Evolutionary conservation across 1,140 invertebrate species (phyloP).

Genomic region (Arion vulgaris): DNA sequence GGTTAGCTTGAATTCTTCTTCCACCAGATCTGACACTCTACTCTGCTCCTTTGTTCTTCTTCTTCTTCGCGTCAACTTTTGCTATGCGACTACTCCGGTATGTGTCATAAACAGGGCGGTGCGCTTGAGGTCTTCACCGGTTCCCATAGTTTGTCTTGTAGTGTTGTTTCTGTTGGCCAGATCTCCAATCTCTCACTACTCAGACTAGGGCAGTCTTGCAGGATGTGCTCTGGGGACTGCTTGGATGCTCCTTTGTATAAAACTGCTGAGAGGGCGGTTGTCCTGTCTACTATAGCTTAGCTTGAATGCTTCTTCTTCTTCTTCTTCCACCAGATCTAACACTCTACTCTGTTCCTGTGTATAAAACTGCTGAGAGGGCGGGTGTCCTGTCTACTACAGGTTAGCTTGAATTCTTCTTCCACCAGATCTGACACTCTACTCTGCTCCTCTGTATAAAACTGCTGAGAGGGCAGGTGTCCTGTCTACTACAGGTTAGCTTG

Average conservation of each 20-base stretch:
- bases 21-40: slow-evolving; percentile 80
- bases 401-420: slow-evolving; percentile 38
- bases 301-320: too few relatives aligned
- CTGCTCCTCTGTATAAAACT: slow-evolving; percentile 88
- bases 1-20: slow-evolving; percentile 72
- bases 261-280: slow-evolving; percentile 86
- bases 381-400: slow-evolving; percentile 88
- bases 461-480: slow-evolving; percentile 85
- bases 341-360: slow-evolving; percentile 84
- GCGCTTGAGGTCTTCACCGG: too few relatives aligned
- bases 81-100: too few relatives aligned
- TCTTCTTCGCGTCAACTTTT: too few relatives aligned
- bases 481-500: slow-evolving; percentile 81
- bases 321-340: slow-evolving; percentile 76
- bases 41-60: slow-evolving; percentile 83
- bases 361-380: slow-evolving; percentile 88
- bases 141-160: too few relatives aligned
- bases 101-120: too few relatives aligned
- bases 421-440: slow-evolving; percentile 79
- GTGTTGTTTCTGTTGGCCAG: too few relatives aligned
- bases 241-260: slow-evolving; percentile 88
- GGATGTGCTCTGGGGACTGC: too few relatives aligned
- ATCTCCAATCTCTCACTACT: too few relatives aligned
- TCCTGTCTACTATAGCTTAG: slow-evolving; percentile 84
- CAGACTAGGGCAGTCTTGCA: too few relatives aligned